Evolutionary conservation across 1,140 invertebrate species (phyloP), one percentile per base, ranked within the genome.

Genomic region (Metopolophium dirhodum): DNA sequence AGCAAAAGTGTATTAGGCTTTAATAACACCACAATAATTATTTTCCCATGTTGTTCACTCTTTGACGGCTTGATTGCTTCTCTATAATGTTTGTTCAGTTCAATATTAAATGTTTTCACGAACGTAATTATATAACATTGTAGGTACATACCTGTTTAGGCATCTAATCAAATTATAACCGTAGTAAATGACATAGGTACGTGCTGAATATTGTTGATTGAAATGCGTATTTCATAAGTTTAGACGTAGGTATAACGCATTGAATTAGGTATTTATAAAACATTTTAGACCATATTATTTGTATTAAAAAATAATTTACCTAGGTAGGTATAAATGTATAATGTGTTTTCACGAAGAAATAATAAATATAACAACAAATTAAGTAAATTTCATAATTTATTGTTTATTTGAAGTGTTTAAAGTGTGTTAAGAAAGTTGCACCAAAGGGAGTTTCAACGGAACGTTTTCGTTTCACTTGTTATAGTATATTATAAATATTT

Each of bases 401-500:
- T 49, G 45, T 20, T 49, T n/a, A 14, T 86, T 45, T 4, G 45
- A 26, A 26, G 47, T 88, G 83, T 86, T 49, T 88, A 22, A 35
- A 49, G 14, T 49, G 47, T 35, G 47, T 88, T 49, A 49, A 88
- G 86, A 88, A 51, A 88, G 86, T 88, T 88, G 47, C 26, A 49
- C 1, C 37, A 22, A 49, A 51, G 18, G 18, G 26, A 88, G 86
- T 88, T 88, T 51, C 7, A 22, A 51, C 18, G 47, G 45, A 45
- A 35, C 23, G 47, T 30, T 87, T 47, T 49, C 26, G 8, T 3
- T 20, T n/a, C 47, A 88, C 22, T 51, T 49, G 26, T 47, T 47
- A 37, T 37, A 47, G 85, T 86, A 47, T 87, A 87, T 18, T 49
- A 49, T 87, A 87, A 87, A 49, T 87, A 87, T 87, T 87, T 26